Evolutionary conservation across 2,797 vertebrate species (phyloP).

Genomic region (Phrynocephalus forsythii): DNA sequence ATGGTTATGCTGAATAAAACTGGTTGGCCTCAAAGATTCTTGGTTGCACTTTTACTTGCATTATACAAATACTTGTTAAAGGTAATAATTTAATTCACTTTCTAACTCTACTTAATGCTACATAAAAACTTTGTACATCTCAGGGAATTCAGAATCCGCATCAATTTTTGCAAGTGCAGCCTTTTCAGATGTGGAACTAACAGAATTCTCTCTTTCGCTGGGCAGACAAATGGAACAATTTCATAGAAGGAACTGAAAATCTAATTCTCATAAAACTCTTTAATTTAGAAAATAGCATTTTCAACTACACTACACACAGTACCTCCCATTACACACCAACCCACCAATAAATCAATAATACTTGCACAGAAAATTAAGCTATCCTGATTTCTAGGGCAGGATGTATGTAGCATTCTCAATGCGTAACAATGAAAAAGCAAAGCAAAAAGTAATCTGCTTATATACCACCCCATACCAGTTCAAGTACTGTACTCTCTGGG

Average conservation of each 20-base stretch:
- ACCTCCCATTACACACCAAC: background rate
- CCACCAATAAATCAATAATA: background rate
- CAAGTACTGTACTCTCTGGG: too few species aligned
- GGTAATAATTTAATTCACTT: background rate
- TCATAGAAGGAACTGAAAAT: background rate
- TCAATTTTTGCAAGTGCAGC: background rate
- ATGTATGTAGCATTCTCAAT: background rate
- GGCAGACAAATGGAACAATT: too few species aligned
- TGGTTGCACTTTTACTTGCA: background rate
- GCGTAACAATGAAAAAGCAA: background rate
- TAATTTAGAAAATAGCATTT: background rate
- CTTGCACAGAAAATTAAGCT: background rate
- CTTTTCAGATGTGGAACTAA: background rate
- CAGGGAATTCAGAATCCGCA: background rate
- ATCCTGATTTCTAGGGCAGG: background rate
- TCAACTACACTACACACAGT: background rate
- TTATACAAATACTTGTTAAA: background rate
- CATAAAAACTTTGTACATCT: background rate
- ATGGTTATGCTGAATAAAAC: too few species aligned
- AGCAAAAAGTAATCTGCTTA: too few species aligned
- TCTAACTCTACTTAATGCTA: background rate
- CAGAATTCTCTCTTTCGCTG: background rate
- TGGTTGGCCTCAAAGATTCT: background rate
- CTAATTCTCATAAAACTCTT: background rate
- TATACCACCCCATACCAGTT: too few species aligned